Percentiles rank a stretch among this genome's conserved stretches.
phyloP scores from a whole-genome alignment of 2,888 invertebrate species.

The Dioctria linearis region DNA sequence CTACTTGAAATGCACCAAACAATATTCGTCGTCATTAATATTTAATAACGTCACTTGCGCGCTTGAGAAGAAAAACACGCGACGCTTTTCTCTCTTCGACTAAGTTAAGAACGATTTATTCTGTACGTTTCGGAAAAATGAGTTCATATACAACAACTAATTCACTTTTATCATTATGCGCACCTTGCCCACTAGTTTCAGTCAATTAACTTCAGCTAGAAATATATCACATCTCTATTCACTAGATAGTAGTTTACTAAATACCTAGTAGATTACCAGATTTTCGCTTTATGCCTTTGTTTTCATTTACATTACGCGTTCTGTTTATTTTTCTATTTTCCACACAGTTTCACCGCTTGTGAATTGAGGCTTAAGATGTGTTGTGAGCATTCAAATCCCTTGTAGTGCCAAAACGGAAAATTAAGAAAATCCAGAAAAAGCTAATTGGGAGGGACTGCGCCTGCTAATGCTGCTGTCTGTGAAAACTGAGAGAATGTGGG shows the following conservation, averaged over 20 bases:
- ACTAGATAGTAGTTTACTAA: too few relatives aligned
- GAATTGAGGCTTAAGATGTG: neutral
- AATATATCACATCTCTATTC: slow-evolving; percentile 1
- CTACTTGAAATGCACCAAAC: neutral
- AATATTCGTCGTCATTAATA: slow-evolving; percentile 24
- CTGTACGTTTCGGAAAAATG: neutral
- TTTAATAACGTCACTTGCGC: slow-evolving; percentile 19
- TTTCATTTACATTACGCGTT: neutral
- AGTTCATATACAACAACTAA: slow-evolving; percentile 13
- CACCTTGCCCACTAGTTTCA: slow-evolving; percentile 1
- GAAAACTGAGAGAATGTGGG: too few relatives aligned
- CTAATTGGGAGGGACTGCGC: neutral
- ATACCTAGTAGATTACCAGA: neutral
- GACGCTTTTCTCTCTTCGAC: neutral
- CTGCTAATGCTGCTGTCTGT: neutral
- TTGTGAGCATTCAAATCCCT: slow-evolving; percentile 33
- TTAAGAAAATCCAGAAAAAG: slow-evolving; percentile 23
- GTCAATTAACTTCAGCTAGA: slow-evolving; percentile 9
- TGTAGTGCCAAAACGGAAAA: slow-evolving; percentile 54
- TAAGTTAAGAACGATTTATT: too few relatives aligned
- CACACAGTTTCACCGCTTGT: slow-evolving; percentile 12
- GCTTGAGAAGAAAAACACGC: slow-evolving; percentile 6
- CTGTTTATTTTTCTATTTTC: slow-evolving; percentile 30
- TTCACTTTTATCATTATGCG: slow-evolving; percentile 28
- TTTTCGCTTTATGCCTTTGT: neutral